Conservation (phyloP, 2,888 invertebrate genomes). For the Cephus rjabovi region DNA sequence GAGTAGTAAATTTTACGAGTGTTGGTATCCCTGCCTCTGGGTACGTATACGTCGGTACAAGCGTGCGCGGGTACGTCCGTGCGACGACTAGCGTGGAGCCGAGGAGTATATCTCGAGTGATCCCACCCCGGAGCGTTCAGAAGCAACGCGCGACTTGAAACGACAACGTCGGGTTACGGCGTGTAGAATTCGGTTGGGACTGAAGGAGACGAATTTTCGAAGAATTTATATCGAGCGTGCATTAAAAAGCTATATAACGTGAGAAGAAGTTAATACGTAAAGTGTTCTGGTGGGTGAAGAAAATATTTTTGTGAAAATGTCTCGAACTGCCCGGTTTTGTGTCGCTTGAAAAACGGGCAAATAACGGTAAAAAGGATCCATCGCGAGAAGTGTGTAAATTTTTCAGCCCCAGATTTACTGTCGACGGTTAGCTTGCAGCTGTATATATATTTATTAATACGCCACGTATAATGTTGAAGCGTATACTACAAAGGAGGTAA, state of each 20-base stretch:
- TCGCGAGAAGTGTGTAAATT: background rate
- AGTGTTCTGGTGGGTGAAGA: background rate
- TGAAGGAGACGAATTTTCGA: background rate
- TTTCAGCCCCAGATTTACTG: background rate
- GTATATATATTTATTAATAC: background rate
- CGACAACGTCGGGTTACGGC: background rate
- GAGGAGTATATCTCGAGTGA: background rate
- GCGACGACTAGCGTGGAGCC: background rate
- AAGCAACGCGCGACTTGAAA: constrained; percentile 5
- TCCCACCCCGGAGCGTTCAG: background rate
- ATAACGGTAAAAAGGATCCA: background rate
- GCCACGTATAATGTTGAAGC: background rate
- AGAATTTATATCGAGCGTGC: background rate
- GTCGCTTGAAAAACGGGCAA: background rate
- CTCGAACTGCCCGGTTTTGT: background rate
- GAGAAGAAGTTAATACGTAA: background rate
- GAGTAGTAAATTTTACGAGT: background rate
- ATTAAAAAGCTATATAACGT: background rate
- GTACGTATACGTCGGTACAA: background rate
- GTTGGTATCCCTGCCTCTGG: background rate
- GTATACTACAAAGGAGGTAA: background rate
- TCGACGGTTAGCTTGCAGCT: background rate
- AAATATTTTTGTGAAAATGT: background rate
- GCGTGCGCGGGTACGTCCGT: background rate
- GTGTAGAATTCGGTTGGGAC: background rate